These are phyloP conservation scores for Aselliscus stoliczkanus DNA, from an alignment of 2,797 vertebrate species.

Conservation along the genomic window DNA sequence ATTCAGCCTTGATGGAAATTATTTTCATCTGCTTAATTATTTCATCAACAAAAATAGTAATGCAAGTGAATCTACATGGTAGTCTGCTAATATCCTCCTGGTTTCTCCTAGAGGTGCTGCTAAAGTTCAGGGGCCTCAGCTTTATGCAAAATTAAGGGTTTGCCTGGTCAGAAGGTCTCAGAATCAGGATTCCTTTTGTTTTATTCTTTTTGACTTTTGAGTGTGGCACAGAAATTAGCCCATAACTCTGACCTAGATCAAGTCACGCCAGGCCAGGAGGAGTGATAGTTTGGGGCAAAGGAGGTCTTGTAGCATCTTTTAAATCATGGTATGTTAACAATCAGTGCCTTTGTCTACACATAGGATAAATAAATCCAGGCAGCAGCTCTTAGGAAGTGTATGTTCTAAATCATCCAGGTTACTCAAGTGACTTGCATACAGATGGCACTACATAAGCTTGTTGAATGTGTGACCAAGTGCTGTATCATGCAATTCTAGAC, in stretches of 20 bases:
- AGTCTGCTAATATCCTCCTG: not conserved
- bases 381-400: not conserved
- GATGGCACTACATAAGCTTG: conserved; percentile 12
- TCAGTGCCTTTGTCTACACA: not conserved
- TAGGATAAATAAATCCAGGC: not conserved
- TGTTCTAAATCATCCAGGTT: conserved; percentile 9
- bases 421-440: conserved; percentile 14
- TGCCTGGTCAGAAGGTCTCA: not conserved
- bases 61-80: not conserved
- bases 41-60: not conserved
- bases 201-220: not conserved
- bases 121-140: not conserved
- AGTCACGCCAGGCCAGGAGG: not conserved
- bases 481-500: not conserved
- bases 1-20: not conserved
- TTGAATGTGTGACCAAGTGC: not conserved
- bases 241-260: not conserved
- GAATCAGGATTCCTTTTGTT: not conserved
- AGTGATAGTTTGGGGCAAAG: not conserved
- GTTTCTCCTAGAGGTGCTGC: not conserved
- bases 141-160: not conserved
- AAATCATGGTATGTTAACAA: not conserved
- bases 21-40: not conserved
- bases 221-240: not conserved
- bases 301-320: not conserved